phyloP scores from a whole-genome alignment of 92 coral and sea anemone genomes.

The Porites lobata region DNA sequence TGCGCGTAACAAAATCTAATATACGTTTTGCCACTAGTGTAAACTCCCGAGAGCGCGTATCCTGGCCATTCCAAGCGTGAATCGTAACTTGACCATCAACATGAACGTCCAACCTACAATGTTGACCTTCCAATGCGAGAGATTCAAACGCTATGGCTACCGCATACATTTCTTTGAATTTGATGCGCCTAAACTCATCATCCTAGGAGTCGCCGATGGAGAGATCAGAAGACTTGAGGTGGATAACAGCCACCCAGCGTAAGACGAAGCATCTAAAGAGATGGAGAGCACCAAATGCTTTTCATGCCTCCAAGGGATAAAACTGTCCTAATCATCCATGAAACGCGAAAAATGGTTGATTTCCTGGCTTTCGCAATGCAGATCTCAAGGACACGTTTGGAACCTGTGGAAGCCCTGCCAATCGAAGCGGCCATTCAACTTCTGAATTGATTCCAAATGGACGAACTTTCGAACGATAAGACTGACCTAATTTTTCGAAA shows the following conservation, averaged over 20 bases:
- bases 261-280: constrained; percentile 43
- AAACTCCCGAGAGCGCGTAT: background rate
- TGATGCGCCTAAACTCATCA: constrained; percentile 36
- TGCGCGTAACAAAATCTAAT: background rate
- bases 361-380: background rate
- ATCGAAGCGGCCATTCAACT: background rate
- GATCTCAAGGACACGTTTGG: no score
- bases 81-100: constrained; percentile 14
- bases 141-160: background rate
- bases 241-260: constrained; percentile 41
- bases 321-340: constrained; percentile 21
- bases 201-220: constrained; percentile 45
- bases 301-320: constrained; percentile 30
- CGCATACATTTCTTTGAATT: constrained; percentile 19
- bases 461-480: background rate
- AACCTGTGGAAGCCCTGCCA: background rate
- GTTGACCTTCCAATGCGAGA: background rate
- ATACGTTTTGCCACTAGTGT: constrained; percentile 8
- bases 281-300: constrained; percentile 35
- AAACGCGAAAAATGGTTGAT: constrained; percentile 39
- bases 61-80: constrained; percentile 2
- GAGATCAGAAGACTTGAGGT: constrained; percentile 19
- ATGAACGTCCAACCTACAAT: constrained; percentile 5
- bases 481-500: background rate
- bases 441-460: background rate